Evolutionary conservation across 2,888 invertebrate species (phyloP).

Genomic region (Conops quadrifasciatus): DNA sequence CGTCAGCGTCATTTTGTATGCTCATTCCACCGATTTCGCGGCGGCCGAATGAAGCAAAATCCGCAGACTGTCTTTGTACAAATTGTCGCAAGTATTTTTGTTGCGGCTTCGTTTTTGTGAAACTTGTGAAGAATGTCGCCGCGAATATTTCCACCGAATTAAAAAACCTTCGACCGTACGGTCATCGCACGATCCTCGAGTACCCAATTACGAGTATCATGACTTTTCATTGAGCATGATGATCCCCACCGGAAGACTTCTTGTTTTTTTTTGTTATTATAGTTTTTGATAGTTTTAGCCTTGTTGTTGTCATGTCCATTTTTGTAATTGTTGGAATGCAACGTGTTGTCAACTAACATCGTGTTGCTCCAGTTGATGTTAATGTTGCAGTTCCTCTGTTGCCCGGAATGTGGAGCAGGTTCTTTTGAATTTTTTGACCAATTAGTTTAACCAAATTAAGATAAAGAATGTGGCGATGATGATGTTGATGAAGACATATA

Average conservation of each 20-base stretch:
- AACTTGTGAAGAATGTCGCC: constrained; percentile 17
- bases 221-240: background rate
- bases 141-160: constrained; percentile 11
- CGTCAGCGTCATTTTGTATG: constrained; percentile 12
- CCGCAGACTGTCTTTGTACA: constrained; percentile 22
- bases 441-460: too few species aligned
- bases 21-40: too few species aligned
- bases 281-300: background rate
- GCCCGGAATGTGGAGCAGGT: too few species aligned
- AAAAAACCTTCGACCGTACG: constrained; percentile 5
- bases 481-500: too few species aligned
- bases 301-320: background rate
- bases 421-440: too few species aligned
- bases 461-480: too few species aligned
- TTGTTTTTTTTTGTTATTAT: too few species aligned
- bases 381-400: background rate
- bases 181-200: constrained; percentile 1
- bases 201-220: background rate
- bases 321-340: too few species aligned
- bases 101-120: background rate
- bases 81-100: constrained; percentile 19
- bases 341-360: too few species aligned
- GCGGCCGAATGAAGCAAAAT: background rate
- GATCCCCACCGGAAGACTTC: background rate
- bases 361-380: background rate